These are phyloP conservation scores for Chrysolina oricalcia DNA, from an alignment of 2,888 invertebrate genomes.

Conservation along the genomic window DNA sequence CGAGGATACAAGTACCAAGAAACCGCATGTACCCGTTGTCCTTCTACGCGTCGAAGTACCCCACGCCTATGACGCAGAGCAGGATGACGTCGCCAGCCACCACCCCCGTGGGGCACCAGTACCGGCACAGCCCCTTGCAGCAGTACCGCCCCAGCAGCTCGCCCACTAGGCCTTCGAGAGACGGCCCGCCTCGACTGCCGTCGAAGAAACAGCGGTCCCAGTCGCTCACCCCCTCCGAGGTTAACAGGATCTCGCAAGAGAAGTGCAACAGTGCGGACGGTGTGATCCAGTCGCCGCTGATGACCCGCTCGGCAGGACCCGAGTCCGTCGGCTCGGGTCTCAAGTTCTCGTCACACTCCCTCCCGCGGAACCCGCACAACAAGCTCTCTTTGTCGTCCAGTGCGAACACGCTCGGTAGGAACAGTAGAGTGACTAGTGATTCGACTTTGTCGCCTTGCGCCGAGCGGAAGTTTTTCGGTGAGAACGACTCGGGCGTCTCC, in stretches of 20 bases:
- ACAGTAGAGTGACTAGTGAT: constrained; percentile 75
- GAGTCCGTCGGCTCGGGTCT: constrained; percentile 62
- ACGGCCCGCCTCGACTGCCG: constrained; percentile 72
- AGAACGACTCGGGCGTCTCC: constrained; percentile 74
- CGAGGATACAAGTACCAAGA: constrained; percentile 88
- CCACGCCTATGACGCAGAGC: constrained; percentile 73
- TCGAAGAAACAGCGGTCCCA: constrained; percentile 84
- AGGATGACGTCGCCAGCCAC: constrained; percentile 70
- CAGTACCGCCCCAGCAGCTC: constrained; percentile 71
- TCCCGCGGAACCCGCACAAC: constrained; percentile 73
- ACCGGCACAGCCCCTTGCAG: constrained; percentile 72
- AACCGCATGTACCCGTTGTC: constrained; percentile 87
- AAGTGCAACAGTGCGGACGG: constrained; percentile 83
- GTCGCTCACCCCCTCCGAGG: constrained; percentile 81
- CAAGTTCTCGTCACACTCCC: constrained; percentile 76
- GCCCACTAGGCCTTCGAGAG: constrained; percentile 74
- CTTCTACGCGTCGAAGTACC: constrained; percentile 79
- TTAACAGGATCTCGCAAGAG: constrained; percentile 71
- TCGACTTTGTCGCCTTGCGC: constrained; percentile 75
- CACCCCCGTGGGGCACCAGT: constrained; percentile 69
- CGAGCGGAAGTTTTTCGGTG: constrained; percentile 75
- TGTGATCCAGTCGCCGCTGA: constrained; percentile 75
- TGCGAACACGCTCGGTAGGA: constrained; percentile 70
- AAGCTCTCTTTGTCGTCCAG: constrained; percentile 74
- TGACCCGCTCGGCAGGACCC: constrained; percentile 70